Base-by-base conservation (phyloP, 1,140 invertebrate genomes). In the Stenopsyche tienmushanensis region DNA sequence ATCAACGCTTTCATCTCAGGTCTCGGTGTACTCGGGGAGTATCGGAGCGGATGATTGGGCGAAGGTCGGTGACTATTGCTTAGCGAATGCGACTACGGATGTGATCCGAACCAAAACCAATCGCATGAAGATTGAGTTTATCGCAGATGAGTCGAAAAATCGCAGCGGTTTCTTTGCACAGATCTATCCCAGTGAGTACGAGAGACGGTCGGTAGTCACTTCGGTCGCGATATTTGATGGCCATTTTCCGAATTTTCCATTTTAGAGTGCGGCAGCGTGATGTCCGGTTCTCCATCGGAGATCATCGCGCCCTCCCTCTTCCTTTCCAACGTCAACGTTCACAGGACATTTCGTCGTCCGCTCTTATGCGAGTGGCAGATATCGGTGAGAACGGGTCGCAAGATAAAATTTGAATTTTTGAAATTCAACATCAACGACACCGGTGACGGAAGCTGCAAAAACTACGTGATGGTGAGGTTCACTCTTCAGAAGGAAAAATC, bases 321-420 rank as follows among this genome's bases (percentile, higher is more conserved):
- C 53, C 74, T 71, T 68, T 71, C 71, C 24, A 74, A 79, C 47
- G 24, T 44, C n/a, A 34, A 62, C 26, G 58, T 58, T 8, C 42
- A 50, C 24, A 62, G 53, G 42, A 34, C 2, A 9, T 66, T 8
- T 45, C 0, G n/a, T 57, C 39, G 26, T 45, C 60, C 66, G 42
- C 25, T 72, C 10, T 44, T 67, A 62, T 94, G 91, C 72, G 77
- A 86, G 39, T 94, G 91, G 91, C 80, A 76, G 1, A 77, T 96
- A 1, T 84, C 79, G 47, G 92, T 92, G 1, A 78, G 82, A 50
- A 78, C 83, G 53, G 91, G 92, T 15, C 80, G 85, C 70, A 88
- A 82, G 1, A 89, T 95, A 25, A 72, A 82, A 72, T 73, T 93
- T 5, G 72, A 74, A 5, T 86, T 93, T 74, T 68, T 75, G 17